Conservation (phyloP, 2,888 invertebrate genomes). For the Cecidostiba fungosa region DNA sequence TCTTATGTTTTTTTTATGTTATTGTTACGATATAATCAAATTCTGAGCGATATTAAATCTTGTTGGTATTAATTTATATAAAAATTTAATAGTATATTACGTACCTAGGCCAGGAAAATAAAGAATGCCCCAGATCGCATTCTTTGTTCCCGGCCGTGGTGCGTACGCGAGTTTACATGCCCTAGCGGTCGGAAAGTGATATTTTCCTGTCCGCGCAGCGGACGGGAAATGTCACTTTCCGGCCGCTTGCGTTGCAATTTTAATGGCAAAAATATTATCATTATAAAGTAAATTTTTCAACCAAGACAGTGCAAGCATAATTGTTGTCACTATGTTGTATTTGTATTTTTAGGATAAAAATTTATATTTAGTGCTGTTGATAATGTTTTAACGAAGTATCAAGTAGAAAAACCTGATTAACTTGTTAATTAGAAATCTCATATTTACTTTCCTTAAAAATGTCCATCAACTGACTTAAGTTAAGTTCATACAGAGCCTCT, state of each 20-base stretch:
- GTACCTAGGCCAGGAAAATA: too few relatives aligned
- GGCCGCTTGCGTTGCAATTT: background rate
- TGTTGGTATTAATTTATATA: background rate
- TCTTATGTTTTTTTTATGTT: background rate
- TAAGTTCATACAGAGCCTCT: slow-evolving; percentile 14
- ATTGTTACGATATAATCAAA: background rate
- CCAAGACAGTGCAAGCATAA: background rate
- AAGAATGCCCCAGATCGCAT: too few relatives aligned
- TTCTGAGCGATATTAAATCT: too few relatives aligned
- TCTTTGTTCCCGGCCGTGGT: background rate
- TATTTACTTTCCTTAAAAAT: slow-evolving; percentile 21
- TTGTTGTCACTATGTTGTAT: background rate
- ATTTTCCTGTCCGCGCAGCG: background rate
- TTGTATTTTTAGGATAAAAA: background rate
- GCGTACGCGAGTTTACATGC: background rate
- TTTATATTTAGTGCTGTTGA: background rate
- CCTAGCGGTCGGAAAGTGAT: background rate
- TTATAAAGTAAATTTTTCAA: too few relatives aligned
- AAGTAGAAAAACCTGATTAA: background rate
- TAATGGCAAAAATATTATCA: background rate
- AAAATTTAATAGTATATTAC: too few relatives aligned
- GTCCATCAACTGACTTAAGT: background rate
- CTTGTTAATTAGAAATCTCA: background rate
- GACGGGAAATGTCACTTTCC: background rate
- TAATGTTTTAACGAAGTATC: background rate